Evolutionary conservation across 2,888 invertebrate genomes (phyloP), one percentile per base, ranked within the genome.

Genomic region (Alloplasta piceator): DNA sequence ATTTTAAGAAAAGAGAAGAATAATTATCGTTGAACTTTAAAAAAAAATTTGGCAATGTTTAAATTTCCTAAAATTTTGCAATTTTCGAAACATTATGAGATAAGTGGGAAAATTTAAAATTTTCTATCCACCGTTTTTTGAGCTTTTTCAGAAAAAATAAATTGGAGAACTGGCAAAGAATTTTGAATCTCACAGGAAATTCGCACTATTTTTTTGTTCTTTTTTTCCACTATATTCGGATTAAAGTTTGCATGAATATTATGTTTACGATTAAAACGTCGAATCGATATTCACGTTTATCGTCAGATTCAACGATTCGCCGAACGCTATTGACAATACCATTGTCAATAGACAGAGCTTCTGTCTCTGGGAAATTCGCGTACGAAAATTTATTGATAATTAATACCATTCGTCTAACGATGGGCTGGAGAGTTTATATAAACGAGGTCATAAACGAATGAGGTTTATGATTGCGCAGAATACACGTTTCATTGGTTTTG

Each of bases 331-430:
- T 58, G 64, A 56, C 56, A 6, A 66, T 56, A 52, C 12, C 6
- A 52, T 39, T 16, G 36, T 43, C 3, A 64, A 26, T 50, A 50
- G 1, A 50, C 12, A 12, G 12, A 48, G 9, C 46, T 63, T 56
- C 38, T 14, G 58, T 38, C 67, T 43, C 70, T 77, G 60, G 60
- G 64, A 58, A 70, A 55, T 70, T 60, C 58, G 58, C 39, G 46
- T 50, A 9, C 12, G 6, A 26, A 26, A 71, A 46, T 60, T 64
- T 26, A 43, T 73, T 81, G n/a, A 68, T 70, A 52, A 76, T 77
- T 77, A 77, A 80, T 77, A 52, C 67, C 64, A 68, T 64, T 61
- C 55, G 60, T 77, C 74, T 70, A 77, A 60, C 70, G 68, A 73
- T 70, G 80, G 58, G 68, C 26, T 26, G 1, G 26, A 3, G 3